Evolutionary conservation across 1,140 invertebrate genomes (phyloP), one percentile per base, ranked within the genome.

Genomic region (Brachionus rotundiformis): DNA sequence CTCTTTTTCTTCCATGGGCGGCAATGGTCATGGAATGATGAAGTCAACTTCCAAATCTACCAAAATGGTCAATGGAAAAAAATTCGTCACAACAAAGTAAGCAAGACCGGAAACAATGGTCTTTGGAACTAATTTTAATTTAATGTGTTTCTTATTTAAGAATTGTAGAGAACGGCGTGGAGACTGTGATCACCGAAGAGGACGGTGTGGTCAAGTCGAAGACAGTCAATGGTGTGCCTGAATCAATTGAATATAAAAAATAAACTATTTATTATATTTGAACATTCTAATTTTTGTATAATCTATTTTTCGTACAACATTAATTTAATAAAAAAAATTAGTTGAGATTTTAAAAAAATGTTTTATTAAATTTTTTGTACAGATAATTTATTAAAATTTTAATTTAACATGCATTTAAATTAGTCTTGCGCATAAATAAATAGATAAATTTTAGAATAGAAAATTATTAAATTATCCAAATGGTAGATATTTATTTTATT

Each of bases 31-130:
- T 47, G 68, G 68, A 7, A 41, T 73, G 19, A 41, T 73, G 11
- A 73, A 73, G 41, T 73, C 68, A 44, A 73, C 68, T 41, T 73
- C 68, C 25, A 73, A 73, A 73, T 73, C 68, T 13, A 73, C 68
- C 29, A 73, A 73, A 73, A 41, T 73, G 23, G 41, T 73, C 5
- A 73, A 73, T 73, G 68, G 68, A 73, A 73, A 44, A n/a, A 73
- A 73, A 73, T 44, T 13, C n/a, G 68, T 73, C 19, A 73, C 68
- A n/a, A 73, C 68, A 19, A 73, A 73, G 68, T 73, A 73, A 27
- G 4, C 10, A n/a, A 31, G 11, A 63, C n/a, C n/a, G n/a, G n/a
- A n/a, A n/a, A n/a, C n/a, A n/a, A n/a, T n/a, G n/a, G n/a, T n/a
- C n/a, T 0, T 31, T 33, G 3, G 29, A 6, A n/a, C 8, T 29